These are phyloP conservation scores for Hylaeus anthracinus DNA, from an alignment of 1,140 invertebrate species.

Conservation along the genomic window DNA sequence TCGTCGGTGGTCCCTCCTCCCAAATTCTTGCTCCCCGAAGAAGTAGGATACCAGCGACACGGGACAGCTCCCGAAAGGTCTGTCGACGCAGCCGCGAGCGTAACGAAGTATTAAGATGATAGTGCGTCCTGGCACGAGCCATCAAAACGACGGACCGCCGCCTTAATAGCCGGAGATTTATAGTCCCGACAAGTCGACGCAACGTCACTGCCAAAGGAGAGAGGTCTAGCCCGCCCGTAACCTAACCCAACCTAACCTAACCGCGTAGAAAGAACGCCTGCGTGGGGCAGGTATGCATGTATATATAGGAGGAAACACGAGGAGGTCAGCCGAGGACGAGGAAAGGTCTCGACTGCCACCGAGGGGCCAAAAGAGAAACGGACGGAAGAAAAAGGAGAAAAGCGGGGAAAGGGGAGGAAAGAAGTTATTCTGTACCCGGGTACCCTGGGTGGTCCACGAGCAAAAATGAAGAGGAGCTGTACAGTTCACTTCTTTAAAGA, in stretches of 20 bases:
- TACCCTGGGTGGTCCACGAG: conserved; percentile 39
- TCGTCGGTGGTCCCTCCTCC: too few species aligned
- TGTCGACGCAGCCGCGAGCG: conserved; percentile 42
- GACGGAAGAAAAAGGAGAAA: conserved; percentile 42
- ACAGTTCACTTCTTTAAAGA: not conserved
- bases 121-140: conserved; percentile 70
- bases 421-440: conserved; percentile 45
- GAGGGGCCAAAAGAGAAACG: conserved; percentile 40
- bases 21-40: too few species aligned
- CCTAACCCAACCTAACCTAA: conserved; percentile 51
- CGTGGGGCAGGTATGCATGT: conserved; percentile 23
- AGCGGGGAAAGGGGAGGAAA: conserved; percentile 60
- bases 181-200: conserved; percentile 76
- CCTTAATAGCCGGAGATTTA: conserved; percentile 79
- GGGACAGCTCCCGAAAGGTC: conserved; percentile 7
- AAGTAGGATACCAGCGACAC: not conserved
- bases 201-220: conserved; percentile 53
- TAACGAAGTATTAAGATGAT: conserved; percentile 60
- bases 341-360: conserved; percentile 49
- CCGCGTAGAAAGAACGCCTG: conserved; percentile 51
- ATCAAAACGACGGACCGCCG: conserved; percentile 78
- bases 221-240: conserved; percentile 46
- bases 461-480: too few species aligned
- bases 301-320: conserved; percentile 36
- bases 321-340: conserved; percentile 27